These are phyloP conservation scores for Lepus oiostolus DNA, from an alignment of 2,797 vertebrate genomes.

Conservation along the genomic window DNA sequence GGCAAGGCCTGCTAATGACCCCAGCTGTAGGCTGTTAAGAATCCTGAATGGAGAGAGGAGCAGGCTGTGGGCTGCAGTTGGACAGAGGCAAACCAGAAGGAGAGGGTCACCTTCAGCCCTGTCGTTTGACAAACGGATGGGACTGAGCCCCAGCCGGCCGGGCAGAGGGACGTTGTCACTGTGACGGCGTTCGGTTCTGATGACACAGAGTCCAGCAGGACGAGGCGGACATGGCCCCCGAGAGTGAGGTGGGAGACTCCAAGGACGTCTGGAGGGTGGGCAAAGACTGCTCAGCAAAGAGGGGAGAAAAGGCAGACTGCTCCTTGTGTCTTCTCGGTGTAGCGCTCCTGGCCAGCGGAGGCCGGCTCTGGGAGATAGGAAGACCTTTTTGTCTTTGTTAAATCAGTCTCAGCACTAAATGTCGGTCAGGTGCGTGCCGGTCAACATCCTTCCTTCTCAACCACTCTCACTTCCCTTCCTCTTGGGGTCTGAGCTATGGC, in stretches of 20 bases:
- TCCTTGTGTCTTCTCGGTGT: background rate
- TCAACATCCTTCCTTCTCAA: background rate
- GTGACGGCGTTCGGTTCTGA: background rate
- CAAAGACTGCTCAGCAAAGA: background rate
- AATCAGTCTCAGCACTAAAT: background rate
- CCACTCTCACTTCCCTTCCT: background rate
- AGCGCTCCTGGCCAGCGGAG: background rate
- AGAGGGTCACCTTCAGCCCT: slow-evolving; percentile 57
- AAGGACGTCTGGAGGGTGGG: background rate
- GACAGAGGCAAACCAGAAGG: background rate
- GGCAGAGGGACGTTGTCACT: background rate
- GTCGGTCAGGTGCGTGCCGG: background rate
- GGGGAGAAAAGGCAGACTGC: background rate
- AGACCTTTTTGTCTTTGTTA: background rate
- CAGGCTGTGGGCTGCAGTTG: background rate
- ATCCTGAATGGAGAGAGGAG: background rate
- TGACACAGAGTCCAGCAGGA: background rate
- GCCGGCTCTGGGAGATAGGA: background rate
- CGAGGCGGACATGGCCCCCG: background rate
- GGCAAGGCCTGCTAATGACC: background rate
- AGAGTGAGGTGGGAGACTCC: background rate
- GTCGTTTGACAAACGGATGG: slow-evolving; percentile 55
- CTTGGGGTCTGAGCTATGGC: background rate
- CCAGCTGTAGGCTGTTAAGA: background rate
- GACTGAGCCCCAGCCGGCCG: slow-evolving; percentile 27